phyloP scores from a whole-genome alignment of 2,797 vertebrate genomes.

The Xerus rutilus region DNA sequence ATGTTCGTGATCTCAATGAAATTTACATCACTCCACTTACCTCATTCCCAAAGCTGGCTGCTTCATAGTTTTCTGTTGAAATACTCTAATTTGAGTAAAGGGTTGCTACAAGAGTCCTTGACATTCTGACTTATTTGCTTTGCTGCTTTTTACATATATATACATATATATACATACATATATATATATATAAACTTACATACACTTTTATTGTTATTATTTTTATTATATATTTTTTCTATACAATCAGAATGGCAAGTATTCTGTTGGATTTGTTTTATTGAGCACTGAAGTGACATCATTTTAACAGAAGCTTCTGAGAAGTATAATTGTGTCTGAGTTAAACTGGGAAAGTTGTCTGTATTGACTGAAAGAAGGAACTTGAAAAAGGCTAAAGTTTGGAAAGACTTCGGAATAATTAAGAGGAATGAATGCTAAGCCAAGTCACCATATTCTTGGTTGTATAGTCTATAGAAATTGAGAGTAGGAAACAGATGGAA shows the following conservation, averaged over 20 bases:
- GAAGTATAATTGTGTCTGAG: conserved; percentile 74
- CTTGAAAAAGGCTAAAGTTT: conserved; percentile 84
- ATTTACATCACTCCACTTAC: not conserved
- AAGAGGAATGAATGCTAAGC: conserved; percentile 75
- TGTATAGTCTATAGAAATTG: conserved; percentile 78
- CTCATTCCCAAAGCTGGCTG: not conserved
- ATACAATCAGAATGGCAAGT: not conserved
- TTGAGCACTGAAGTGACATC: conserved; percentile 34
- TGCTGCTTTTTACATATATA: not conserved
- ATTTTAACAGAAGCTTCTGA: conserved; percentile 61
- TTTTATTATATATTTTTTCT: not conserved
- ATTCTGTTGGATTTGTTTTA: conserved; percentile 43
- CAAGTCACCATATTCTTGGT: conserved; percentile 78
- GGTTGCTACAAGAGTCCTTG: not conserved
- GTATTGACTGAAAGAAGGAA: conserved; percentile 80
- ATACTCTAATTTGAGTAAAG: not conserved
- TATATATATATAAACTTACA: not conserved
- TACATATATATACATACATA: too few species aligned
- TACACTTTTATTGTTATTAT: not conserved
- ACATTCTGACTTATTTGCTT: not conserved
- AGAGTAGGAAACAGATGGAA: conserved; percentile 81
- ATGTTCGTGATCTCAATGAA: not conserved
- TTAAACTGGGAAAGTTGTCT: conserved; percentile 77
- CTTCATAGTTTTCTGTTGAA: conserved; percentile 3
- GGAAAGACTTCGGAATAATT: conserved; percentile 83